Percentiles rank a stretch among this genome's conserved stretches.
Evolutionary conservation across 1,140 invertebrate genomes (phyloP).

Genomic region (Euglossa dilemma): DNA sequence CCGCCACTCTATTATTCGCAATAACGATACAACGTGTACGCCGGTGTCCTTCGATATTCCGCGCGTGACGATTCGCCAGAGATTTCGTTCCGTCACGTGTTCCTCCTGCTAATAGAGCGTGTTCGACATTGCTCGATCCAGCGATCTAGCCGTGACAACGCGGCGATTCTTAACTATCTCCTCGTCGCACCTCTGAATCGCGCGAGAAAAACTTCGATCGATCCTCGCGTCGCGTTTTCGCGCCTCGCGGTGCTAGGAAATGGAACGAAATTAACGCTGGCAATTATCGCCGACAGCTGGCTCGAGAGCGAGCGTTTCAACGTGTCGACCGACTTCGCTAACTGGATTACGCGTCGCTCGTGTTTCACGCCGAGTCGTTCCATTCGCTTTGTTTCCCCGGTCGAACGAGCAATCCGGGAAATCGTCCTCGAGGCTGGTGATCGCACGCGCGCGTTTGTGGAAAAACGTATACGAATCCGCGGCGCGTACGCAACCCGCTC

Average conservation of each 20-base stretch:
- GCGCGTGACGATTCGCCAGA: neutral
- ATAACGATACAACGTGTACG: neutral
- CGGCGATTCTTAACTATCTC: neutral
- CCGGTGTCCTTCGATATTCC: too few relatives aligned
- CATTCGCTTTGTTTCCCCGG: constrained; percentile 1
- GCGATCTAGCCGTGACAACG: too few relatives aligned
- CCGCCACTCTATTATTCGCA: neutral
- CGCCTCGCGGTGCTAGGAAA: neutral
- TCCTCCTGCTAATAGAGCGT: neutral
- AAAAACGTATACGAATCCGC: neutral
- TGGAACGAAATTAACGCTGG: constrained; percentile 43
- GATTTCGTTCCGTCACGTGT: neutral
- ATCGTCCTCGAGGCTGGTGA: constrained; percentile 17
- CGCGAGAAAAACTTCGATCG: neutral
- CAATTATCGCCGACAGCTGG: constrained; percentile 53
- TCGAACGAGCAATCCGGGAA: constrained; percentile 17
- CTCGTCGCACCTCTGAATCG: neutral
- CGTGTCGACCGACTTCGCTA: constrained; percentile 16
- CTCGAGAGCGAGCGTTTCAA: constrained; percentile 16
- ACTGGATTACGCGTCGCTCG: constrained; percentile 47
- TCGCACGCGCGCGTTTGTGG: constrained; percentile 1
- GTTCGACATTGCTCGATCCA: too few relatives aligned
- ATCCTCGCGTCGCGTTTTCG: neutral
- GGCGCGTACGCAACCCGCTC: too few relatives aligned
- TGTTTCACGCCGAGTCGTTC: constrained; percentile 35